These are phyloP conservation scores for Chydorus sphaericus DNA, from an alignment of 2,888 invertebrate genomes.

Conservation along the genomic window DNA sequence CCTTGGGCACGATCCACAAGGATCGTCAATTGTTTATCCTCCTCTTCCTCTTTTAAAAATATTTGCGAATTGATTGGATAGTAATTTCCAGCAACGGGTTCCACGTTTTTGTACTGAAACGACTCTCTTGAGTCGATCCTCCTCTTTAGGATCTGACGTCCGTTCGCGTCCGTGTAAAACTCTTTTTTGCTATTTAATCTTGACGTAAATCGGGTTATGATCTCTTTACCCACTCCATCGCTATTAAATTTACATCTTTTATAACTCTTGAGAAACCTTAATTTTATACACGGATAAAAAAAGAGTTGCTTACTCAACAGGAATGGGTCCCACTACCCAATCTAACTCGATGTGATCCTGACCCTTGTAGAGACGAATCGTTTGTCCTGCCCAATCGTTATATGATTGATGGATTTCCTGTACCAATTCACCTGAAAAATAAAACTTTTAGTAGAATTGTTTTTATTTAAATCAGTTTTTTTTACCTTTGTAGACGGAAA, in stretches of 20 bases:
- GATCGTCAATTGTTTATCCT: slow-evolving; percentile 24
- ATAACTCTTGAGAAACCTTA: too few species aligned
- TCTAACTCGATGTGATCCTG: slow-evolving; percentile 33
- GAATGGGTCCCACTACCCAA: slow-evolving; percentile 40
- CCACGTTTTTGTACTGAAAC: slow-evolving; percentile 30
- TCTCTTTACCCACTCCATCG: slow-evolving; percentile 32
- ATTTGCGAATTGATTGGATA: slow-evolving; percentile 38
- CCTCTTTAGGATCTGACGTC: slow-evolving; percentile 29
- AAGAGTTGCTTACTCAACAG: slow-evolving; percentile 25
- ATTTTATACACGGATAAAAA: too few species aligned
- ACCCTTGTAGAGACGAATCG: slow-evolving; percentile 39
- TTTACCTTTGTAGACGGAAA: too few species aligned
- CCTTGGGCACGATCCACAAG: slow-evolving; percentile 59
- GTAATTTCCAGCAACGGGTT: slow-evolving; percentile 36
- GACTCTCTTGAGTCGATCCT: slow-evolving; percentile 28
- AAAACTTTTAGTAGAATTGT: too few species aligned
- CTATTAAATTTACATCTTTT: too few species aligned
- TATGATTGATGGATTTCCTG: slow-evolving; percentile 50
- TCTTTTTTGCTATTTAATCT: slow-evolving; percentile 24
- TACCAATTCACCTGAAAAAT: slow-evolving; percentile 28
- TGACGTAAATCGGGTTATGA: slow-evolving; percentile 33
- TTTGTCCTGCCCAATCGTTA: slow-evolving; percentile 43
- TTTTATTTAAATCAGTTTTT: too few species aligned
- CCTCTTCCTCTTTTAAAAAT: slow-evolving; percentile 27
- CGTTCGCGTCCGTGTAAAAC: slow-evolving; percentile 41